These are phyloP conservation scores for Nesidiocoris tenuis DNA, from an alignment of 2,888 invertebrate genomes.

Conservation along the genomic window DNA sequence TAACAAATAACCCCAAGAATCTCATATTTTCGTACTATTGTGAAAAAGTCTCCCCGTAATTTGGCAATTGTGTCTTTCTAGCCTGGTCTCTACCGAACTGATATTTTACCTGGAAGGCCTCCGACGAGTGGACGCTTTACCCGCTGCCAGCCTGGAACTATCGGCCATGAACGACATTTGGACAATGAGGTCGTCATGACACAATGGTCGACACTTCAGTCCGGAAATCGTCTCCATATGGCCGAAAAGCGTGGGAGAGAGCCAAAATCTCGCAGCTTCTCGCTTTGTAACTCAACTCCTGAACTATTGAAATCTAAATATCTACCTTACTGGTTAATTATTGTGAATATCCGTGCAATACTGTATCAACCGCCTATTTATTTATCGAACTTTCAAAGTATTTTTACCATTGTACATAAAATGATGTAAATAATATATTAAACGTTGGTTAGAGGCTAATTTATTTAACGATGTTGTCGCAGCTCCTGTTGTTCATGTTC, in stretches of 20 bases:
- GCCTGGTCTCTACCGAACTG: constrained; percentile 84
- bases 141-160: constrained; percentile 70
- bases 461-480: no score
- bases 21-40: no score
- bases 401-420: constrained; percentile 35
- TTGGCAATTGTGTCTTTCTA: no score
- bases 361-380: constrained; percentile 24
- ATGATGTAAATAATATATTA: constrained; percentile 19
- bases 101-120: constrained; percentile 88
- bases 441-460: no score
- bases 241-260: neutral
- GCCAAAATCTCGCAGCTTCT: neutral
- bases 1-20: no score
- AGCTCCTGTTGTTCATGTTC: no score
- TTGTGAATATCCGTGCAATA: constrained; percentile 16
- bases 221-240: neutral
- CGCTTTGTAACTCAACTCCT: neutral
- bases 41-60: no score
- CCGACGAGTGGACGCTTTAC: constrained; percentile 74
- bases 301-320: constrained; percentile 18
- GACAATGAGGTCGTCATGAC: constrained; percentile 53
- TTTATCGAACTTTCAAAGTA: constrained; percentile 11
- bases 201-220: neutral
- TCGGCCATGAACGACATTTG: constrained; percentile 77
- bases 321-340: neutral